A percentile compares a stretch with the other conserved stretches of the same genome.
Evolutionary conservation across 1,140 invertebrate species (phyloP).

Genomic region (Gryon sp.): DNA sequence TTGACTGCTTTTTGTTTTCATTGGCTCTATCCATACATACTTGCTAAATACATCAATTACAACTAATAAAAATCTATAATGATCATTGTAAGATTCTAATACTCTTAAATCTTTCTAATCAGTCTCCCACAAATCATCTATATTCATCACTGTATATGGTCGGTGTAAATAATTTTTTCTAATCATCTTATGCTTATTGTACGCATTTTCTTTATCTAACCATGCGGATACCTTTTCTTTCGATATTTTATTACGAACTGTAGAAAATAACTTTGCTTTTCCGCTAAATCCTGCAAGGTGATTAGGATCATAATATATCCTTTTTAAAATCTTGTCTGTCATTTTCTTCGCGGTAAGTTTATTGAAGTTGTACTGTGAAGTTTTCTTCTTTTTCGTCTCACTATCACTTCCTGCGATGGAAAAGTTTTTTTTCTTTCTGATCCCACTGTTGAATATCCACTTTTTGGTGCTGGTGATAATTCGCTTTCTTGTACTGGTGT

Average conservation of each 20-base stretch:
- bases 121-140: conserved; percentile 72
- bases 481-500: no score
- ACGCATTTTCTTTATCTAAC: no score
- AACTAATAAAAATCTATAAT: conserved; percentile 67
- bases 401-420: no score
- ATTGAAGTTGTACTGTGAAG: no score
- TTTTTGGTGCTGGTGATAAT: no score
- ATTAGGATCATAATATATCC: background rate
- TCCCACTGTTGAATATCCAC: no score
- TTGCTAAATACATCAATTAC: conserved; percentile 72
- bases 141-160: conserved; percentile 39
- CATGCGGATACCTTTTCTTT: conserved; percentile 50
- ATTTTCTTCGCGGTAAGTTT: no score
- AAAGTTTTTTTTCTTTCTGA: no score
- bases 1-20: conserved; percentile 65
- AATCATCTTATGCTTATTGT: no score
- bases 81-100: conserved; percentile 67
- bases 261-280: background rate
- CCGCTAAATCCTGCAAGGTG: background rate
- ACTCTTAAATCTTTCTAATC: conserved; percentile 68
- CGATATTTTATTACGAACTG: background rate
- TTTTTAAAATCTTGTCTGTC: background rate
- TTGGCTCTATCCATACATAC: conserved; percentile 66
- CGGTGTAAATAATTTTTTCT: no score
- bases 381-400: no score